phyloP scores from a whole-genome alignment of 2,113 vertebrate species.

The Prolemur simus region DNA sequence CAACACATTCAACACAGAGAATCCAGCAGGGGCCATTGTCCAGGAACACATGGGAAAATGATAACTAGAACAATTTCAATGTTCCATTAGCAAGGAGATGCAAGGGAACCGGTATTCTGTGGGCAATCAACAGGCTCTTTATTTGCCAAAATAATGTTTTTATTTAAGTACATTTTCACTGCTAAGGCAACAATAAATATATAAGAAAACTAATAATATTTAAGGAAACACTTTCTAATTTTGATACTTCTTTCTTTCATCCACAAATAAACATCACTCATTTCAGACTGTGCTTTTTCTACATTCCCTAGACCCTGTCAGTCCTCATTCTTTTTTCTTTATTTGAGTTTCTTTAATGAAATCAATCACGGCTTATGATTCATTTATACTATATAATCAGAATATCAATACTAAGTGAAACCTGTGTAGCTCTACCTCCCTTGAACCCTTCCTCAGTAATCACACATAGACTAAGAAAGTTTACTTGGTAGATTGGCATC shows the following conservation, averaged over 20 bases:
- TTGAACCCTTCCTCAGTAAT: slow-evolving; percentile 48
- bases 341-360: slow-evolving; percentile 76
- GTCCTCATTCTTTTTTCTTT: slow-evolving; percentile 29
- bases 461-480: slow-evolving; percentile 68
- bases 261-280: not conserved
- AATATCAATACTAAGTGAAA: slow-evolving; percentile 75
- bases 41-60: not conserved
- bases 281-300: slow-evolving; percentile 62
- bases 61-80: not conserved
- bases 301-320: not conserved
- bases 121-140: not conserved
- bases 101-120: not conserved
- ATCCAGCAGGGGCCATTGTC: not conserved
- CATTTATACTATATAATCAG: slow-evolving; percentile 77
- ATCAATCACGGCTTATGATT: slow-evolving; percentile 76
- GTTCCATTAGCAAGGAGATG: not conserved
- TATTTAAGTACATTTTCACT: not conserved
- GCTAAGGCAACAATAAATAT: slow-evolving; percentile 12
- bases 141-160: not conserved
- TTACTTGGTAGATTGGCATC: slow-evolving; percentile 73
- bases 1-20: not conserved
- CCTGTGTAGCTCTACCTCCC: slow-evolving; percentile 66
- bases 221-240: not conserved
- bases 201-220: not conserved
- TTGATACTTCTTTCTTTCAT: not conserved